phyloP scores from a whole-genome alignment of 2,797 vertebrate species.

The Florisuga fusca region DNA sequence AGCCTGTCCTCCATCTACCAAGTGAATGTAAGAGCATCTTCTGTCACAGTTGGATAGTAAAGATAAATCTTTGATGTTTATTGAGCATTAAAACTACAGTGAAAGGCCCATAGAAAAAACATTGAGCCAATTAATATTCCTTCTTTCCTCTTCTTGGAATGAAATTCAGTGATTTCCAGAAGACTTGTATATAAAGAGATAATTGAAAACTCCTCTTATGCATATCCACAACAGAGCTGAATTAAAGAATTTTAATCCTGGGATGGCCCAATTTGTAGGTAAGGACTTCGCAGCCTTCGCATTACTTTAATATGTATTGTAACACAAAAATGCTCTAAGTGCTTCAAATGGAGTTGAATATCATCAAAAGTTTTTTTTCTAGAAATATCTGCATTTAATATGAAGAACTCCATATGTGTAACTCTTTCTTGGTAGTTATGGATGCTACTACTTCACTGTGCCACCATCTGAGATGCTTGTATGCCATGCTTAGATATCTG shows the following conservation, averaged over 20 bases:
- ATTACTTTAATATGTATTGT: background rate
- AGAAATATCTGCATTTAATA: background rate
- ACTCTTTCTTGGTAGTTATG: background rate
- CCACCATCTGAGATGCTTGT: background rate
- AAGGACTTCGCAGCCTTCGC: background rate
- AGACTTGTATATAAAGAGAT: background rate
- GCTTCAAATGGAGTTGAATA: background rate
- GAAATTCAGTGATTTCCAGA: conserved; percentile 30
- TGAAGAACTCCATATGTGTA: background rate
- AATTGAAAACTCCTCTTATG: conserved; percentile 22
- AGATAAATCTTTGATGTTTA: conserved; percentile 69
- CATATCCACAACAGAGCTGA: background rate
- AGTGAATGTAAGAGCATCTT: conserved; percentile 55
- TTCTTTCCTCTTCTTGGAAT: conserved; percentile 27
- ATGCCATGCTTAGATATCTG: background rate
- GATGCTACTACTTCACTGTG: background rate
- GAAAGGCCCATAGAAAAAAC: conserved; percentile 54
- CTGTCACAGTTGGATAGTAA: conserved; percentile 51
- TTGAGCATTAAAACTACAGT: conserved; percentile 55
- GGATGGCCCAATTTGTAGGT: conserved; percentile 7
- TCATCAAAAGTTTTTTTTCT: conserved; percentile 2
- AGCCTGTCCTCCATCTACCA: conserved; percentile 29
- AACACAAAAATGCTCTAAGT: background rate
- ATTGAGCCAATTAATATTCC: conserved; percentile 53
- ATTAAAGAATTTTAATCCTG: conserved; percentile 26